These are phyloP conservation scores for Petrosia ficiformis DNA, from an alignment of 37 sponge, comb jelly and placozoan species.

Conservation along the genomic window DNA sequence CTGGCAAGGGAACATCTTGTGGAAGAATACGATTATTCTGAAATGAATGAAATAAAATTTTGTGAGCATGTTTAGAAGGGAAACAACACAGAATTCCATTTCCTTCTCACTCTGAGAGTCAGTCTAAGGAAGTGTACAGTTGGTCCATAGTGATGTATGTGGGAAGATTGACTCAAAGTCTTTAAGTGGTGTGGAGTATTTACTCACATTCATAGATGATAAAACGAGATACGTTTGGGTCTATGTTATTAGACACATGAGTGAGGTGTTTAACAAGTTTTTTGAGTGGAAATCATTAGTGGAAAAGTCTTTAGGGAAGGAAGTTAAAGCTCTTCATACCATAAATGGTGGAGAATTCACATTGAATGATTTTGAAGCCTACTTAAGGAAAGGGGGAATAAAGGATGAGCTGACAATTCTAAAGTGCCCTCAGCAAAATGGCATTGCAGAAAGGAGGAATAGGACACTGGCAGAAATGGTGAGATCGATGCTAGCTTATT, in stretches of 20 bases:
- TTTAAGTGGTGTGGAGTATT: conserved; percentile 64
- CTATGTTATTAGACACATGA: conserved; percentile 47
- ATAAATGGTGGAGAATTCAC: conserved; percentile 58
- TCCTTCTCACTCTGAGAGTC: conserved; percentile 18
- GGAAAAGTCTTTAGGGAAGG: conserved; percentile 32
- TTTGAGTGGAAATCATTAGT: conserved; percentile 66
- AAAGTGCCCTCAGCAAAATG: conserved; percentile 74
- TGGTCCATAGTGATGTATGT: conserved; percentile 63
- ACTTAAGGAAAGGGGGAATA: conserved; percentile 49
- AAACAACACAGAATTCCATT: conserved; percentile 48
- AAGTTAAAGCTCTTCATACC: conserved; percentile 46
- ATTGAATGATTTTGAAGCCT: conserved; percentile 31
- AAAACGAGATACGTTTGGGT: conserved; percentile 67
- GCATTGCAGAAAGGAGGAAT: too few species aligned
- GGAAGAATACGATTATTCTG: conserved; percentile 36
- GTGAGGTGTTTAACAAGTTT: conserved; percentile 44
- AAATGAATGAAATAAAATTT: conserved; percentile 29
- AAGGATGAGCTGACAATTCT: conserved; percentile 57
- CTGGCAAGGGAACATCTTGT: conserved; percentile 36
- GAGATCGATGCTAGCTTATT: conserved; percentile 48
- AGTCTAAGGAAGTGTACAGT: conserved; percentile 29
- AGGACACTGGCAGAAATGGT: too few species aligned
- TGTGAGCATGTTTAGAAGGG: conserved; percentile 41
- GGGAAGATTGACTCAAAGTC: conserved; percentile 46
- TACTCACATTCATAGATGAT: conserved; percentile 64